A percentile compares a stretch with the other conserved stretches of the same genome.
phyloP scores from a whole-genome alignment of 2,113 vertebrate species.

The Naja naja region DNA sequence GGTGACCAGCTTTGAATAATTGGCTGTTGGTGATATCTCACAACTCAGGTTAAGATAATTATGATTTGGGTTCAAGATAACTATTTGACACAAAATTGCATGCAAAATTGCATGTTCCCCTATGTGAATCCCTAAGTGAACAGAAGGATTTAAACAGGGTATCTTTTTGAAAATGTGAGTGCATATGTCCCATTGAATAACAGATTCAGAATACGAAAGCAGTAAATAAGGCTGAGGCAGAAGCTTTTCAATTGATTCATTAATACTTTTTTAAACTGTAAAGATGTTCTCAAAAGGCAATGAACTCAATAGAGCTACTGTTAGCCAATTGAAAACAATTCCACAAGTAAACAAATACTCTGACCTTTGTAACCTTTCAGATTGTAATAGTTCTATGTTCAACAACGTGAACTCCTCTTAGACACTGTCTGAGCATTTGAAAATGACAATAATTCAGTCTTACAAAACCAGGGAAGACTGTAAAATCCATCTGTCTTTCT shows the following conservation, averaged over 20 bases:
- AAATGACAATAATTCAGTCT: neutral
- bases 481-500: neutral
- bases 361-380: neutral
- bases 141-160: neutral
- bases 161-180: neutral
- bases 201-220: neutral
- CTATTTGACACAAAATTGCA: neutral
- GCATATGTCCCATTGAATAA: neutral
- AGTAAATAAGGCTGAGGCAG: neutral
- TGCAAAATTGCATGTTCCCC: neutral
- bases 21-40: neutral
- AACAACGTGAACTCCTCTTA: neutral
- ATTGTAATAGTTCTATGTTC: neutral
- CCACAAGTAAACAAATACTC: neutral
- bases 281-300: neutral
- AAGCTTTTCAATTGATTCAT: neutral
- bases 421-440: neutral
- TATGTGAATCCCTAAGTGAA: neutral
- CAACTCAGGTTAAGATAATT: neutral
- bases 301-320: neutral
- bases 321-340: neutral
- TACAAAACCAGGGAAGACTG: neutral
- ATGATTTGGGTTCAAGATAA: neutral
- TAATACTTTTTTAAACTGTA: neutral
- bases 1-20: rapidly evolving